Evolutionary conservation across 2,888 invertebrate species (phyloP), one percentile per base, ranked within the genome.

Genomic region (Venusia cambrica): DNA sequence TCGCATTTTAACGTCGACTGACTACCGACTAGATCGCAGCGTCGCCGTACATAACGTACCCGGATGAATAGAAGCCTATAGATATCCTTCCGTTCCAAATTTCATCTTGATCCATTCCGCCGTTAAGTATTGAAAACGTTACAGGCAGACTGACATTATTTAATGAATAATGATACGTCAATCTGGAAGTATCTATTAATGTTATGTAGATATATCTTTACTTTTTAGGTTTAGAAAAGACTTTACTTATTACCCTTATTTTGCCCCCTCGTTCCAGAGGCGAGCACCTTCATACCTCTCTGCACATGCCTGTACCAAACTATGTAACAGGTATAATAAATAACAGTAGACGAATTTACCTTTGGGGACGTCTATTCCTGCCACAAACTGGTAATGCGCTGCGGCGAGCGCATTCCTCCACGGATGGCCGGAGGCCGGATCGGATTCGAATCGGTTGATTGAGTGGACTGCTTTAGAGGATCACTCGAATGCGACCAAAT

Each of bases 301-400:
- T 24, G 27, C n/a, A 22, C 19, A 25, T 28, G 18, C 27, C 28
- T 11, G 11, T 26, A 32, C 31, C 5, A 4, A 35, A 40, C 27
- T 30, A 40, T 40, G 37, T 31, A 38, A 25, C 42, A 43, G 31
- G 42, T 38, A 38, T 38, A 38, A 43, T 46, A 46, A 46, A 46
- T 43, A 46, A 39, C 38, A 6, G 28, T 20, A 29, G 30, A 40
- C 30, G 22, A 42, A 43, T 45, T 45, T 47, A 51, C 53, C 53
- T 51, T 48, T 40, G 32, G 37, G 25, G 36, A 39, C 42, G 20
- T 40, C 51, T 48, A 53, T 51, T 49, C 38, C 44, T 32, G 43
- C 22, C 30, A 34, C 30, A 6, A 25, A 34, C 39, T 39, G 14
- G 3, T 7, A 4, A 6, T 22, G 4, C 21, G 5, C 39, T 40